phyloP scores from a whole-genome alignment of 2,888 invertebrate genomes.

The Phytoseiulus persimilis region DNA sequence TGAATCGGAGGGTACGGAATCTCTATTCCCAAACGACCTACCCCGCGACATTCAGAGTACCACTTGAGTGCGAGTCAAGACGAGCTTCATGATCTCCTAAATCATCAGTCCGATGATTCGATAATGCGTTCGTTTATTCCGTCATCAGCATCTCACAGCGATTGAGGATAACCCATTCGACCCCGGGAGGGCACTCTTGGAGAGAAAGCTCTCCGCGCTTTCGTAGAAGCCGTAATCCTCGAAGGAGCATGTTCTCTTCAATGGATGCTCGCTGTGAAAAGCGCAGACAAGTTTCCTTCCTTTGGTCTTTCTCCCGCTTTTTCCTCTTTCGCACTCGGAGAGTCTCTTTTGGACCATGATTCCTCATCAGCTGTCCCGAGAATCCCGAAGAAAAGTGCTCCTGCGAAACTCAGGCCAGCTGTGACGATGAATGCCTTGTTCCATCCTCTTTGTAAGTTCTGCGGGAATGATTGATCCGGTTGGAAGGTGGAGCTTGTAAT shows the following conservation, averaged over 20 bases:
- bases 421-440: slow-evolving; percentile 9
- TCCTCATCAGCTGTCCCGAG: slow-evolving; percentile 15
- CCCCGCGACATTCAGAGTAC: too few relatives aligned
- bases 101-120: too few relatives aligned
- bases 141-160: too few relatives aligned
- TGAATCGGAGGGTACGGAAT: too few relatives aligned
- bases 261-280: background rate
- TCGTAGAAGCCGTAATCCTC: too few relatives aligned
- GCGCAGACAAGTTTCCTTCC: background rate
- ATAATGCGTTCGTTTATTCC: too few relatives aligned
- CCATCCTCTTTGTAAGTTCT: background rate
- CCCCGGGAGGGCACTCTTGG: too few relatives aligned
- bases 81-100: too few relatives aligned
- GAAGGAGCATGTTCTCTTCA: background rate
- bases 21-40: too few relatives aligned
- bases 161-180: too few relatives aligned
- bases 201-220: too few relatives aligned
- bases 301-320: background rate
- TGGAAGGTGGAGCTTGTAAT: background rate
- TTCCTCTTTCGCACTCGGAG: background rate
- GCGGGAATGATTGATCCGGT: background rate
- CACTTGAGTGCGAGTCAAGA: too few relatives aligned
- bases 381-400: slow-evolving; percentile 13
- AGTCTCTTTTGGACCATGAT: background rate
- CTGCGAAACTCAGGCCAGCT: background rate